phyloP scores from a whole-genome alignment of 2,113 vertebrate species.

The Cygnus buccinator region DNA sequence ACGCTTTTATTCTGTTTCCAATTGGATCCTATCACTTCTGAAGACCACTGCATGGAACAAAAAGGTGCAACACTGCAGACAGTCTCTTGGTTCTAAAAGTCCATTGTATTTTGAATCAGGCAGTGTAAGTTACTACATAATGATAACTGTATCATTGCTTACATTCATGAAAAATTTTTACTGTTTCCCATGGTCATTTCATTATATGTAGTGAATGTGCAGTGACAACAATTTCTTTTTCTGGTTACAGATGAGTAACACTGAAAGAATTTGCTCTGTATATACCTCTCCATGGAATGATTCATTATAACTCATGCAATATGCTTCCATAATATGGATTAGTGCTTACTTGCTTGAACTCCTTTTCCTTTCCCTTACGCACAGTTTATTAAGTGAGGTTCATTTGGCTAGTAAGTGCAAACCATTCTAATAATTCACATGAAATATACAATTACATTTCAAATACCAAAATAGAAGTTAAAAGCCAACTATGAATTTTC shows the following conservation, averaged over 20 bases:
- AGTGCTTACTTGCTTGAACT: neutral
- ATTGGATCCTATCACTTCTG: neutral
- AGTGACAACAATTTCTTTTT: neutral
- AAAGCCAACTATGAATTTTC: neutral
- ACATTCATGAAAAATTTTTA: neutral
- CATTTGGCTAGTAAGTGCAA: neutral
- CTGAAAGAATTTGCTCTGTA: neutral
- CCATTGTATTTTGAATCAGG: neutral
- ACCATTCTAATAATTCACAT: neutral
- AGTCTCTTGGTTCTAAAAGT: neutral
- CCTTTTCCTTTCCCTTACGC: neutral
- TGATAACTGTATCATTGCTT: neutral
- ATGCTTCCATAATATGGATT: neutral
- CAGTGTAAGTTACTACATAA: neutral
- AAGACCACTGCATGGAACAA: neutral
- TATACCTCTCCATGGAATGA: neutral
- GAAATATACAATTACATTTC: neutral
- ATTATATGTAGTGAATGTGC: neutral
- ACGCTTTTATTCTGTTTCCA: neutral
- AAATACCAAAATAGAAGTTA: neutral
- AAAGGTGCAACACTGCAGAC: neutral
- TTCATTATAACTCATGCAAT: neutral
- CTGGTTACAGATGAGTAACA: neutral
- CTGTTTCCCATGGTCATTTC: neutral
- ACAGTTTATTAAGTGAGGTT: neutral